Evolutionary conservation across 1,140 invertebrate species (phyloP).

Genomic region (Zelostemma sp.): DNA sequence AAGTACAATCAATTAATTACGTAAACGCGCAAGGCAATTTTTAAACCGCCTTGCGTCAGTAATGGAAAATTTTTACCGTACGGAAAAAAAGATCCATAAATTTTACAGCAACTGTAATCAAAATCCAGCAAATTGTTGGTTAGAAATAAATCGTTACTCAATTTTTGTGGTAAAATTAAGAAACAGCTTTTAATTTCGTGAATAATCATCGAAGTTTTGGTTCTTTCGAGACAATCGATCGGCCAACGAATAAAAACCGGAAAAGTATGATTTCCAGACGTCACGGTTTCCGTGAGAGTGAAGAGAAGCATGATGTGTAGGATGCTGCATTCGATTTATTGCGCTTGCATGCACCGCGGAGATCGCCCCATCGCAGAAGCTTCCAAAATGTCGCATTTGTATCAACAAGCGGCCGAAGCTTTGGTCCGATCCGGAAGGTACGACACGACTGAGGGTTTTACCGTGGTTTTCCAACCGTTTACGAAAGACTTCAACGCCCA

Average conservation of each 20-base stretch:
- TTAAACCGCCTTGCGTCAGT: no score
- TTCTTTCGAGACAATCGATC: background rate
- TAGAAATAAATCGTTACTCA: background rate
- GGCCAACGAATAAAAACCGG: background rate
- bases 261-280: slow-evolving; percentile 68
- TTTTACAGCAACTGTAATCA: no score
- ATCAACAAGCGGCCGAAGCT: slow-evolving; percentile 75
- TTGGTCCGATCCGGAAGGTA: slow-evolving; percentile 71
- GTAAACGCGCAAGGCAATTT: no score
- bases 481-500: slow-evolving; percentile 73
- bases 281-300: slow-evolving; percentile 78
- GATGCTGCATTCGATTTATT: slow-evolving; percentile 78
- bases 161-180: no score
- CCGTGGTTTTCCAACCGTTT: slow-evolving; percentile 78
- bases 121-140: no score
- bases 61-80: no score
- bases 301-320: slow-evolving; percentile 76
- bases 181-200: no score
- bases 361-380: slow-evolving; percentile 70
- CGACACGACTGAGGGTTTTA: slow-evolving; percentile 72
- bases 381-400: slow-evolving; percentile 73
- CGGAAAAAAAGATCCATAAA: no score
- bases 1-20: no score
- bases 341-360: slow-evolving; percentile 78
- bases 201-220: slow-evolving; percentile 1